Conservation (phyloP, 2,113 vertebrate species). For the Cebidichthys violaceus region DNA sequence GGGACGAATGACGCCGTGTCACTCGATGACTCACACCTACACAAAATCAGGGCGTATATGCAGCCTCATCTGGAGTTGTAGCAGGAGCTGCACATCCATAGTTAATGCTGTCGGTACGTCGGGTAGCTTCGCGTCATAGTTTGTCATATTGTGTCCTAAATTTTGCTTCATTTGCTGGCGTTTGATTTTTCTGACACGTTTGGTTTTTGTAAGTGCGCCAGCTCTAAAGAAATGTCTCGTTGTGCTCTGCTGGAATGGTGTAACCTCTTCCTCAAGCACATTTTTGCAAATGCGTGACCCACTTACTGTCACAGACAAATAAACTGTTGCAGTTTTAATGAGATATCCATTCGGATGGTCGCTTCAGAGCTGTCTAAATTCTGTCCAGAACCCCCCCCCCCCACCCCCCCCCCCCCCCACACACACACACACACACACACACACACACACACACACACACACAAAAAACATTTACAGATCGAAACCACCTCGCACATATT, state of each 20-base stretch:
- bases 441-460: neutral
- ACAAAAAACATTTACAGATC: neutral
- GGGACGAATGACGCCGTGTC: neutral
- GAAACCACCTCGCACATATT: neutral
- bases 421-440: neutral
- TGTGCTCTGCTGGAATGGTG: neutral
- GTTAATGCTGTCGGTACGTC: neutral
- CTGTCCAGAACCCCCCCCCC: neutral
- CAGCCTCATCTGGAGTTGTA: conserved; percentile 3
- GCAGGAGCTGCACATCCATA: conserved; percentile 8
- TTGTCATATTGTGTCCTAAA: neutral
- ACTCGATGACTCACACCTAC: conserved; percentile 5
- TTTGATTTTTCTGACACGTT: neutral
- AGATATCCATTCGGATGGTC: neutral
- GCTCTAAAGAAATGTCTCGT: neutral
- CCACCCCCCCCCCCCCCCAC: neutral
- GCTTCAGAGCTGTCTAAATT: conserved; percentile 3
- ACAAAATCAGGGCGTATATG: conserved; percentile 18
- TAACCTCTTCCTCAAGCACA: neutral
- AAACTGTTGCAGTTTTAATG: conserved; percentile 14
- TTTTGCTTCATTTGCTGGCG: neutral
- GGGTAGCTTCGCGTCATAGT: neutral
- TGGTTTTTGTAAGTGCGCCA: neutral
- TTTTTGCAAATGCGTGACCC: conserved; percentile 11
- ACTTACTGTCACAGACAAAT: neutral